These are phyloP conservation scores for Nebria salina DNA, from an alignment of 2,888 invertebrate species.

Conservation along the genomic window DNA sequence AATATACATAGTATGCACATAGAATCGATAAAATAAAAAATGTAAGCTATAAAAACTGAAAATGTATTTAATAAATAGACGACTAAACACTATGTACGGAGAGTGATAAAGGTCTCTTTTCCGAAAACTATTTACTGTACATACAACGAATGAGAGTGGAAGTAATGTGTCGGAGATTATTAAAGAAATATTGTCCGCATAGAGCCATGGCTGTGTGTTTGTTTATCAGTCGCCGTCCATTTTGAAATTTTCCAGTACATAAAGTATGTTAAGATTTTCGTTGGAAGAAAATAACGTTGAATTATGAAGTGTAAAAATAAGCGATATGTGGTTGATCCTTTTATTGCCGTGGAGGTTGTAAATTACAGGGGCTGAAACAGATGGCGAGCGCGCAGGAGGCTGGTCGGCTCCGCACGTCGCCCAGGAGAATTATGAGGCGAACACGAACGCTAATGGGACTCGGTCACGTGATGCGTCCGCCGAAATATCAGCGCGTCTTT, in stretches of 20 bases:
- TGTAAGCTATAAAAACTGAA: too few relatives aligned
- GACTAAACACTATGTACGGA: too few relatives aligned
- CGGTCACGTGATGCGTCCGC: constrained; percentile 50
- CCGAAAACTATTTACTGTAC: too few relatives aligned
- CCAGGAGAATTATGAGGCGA: constrained; percentile 48
- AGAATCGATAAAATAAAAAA: too few relatives aligned
- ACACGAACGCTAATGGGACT: constrained; percentile 50
- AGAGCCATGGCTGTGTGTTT: background rate
- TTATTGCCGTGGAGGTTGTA: constrained; percentile 57
- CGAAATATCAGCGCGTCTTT: constrained; percentile 50
- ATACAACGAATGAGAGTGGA: background rate
- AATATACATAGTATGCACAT: too few relatives aligned
- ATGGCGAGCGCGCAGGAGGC: constrained; percentile 48
- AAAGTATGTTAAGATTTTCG: constrained; percentile 59
- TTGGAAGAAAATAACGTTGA: constrained; percentile 55
- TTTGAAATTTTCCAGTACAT: constrained; percentile 60
- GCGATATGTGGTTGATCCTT: constrained; percentile 61
- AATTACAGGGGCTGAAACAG: constrained; percentile 56
- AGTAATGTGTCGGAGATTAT: background rate
- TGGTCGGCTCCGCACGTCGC: constrained; percentile 41
- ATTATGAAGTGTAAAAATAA: constrained; percentile 61
- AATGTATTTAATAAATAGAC: too few relatives aligned
- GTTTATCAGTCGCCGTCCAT: constrained; percentile 49
- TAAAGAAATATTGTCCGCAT: background rate
- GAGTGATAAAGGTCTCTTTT: too few relatives aligned